Evolutionary conservation across 2,113 vertebrate species (phyloP), one percentile per base, ranked within the genome.

Genomic region (Datnioides undecimradiatus): DNA sequence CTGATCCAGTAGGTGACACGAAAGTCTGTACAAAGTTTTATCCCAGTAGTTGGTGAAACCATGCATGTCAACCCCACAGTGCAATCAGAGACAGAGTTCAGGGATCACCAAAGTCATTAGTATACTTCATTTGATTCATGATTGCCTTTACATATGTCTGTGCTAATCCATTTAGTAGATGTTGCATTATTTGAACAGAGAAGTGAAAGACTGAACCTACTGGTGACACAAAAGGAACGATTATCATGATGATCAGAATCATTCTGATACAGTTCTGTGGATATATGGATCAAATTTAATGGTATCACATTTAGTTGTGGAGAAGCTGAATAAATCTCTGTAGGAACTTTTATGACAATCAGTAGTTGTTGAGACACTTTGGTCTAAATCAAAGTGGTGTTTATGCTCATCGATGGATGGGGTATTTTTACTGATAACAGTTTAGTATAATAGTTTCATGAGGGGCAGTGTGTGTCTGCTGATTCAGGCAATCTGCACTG

Each of bases 381-480:
- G 19, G 6, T 40, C 21, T 25, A 6, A 36, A 41, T n/a, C 36
- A 40, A 62, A 62, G 13, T 62, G 21, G 55, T n/a, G n/a, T n/a
- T n/a, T n/a, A n/a, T n/a, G 19, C 27, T 55, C 10, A 38, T 38
- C 6, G 6, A 27, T 34, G 43, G 49, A 19, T 59, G 34, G 12
- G 9, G 23, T 33, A 7, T 63, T 66, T 34, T 65, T 40, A 14
- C 23, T 19, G 5, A 49, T 19, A 54, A 40, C 25, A 41, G 57
- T 49, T 19, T 33, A 9, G 25, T 60, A 10, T 36, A 17, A 45
- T 25, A 12, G 33, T 59, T 71, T 52, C 51, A 45, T 5, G 9
- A 43, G 65, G 7, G 46, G 57, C 51, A 46, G 51, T 36, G 36
- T 73, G 48, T 60, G n/a, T 41, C 48, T 58, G 48, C 57, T 58